A percentile compares a stretch with the other conserved stretches of the same genome.
Evolutionary conservation across 2,797 vertebrate species (phyloP).

Genomic region (Poecilia wingei): DNA sequence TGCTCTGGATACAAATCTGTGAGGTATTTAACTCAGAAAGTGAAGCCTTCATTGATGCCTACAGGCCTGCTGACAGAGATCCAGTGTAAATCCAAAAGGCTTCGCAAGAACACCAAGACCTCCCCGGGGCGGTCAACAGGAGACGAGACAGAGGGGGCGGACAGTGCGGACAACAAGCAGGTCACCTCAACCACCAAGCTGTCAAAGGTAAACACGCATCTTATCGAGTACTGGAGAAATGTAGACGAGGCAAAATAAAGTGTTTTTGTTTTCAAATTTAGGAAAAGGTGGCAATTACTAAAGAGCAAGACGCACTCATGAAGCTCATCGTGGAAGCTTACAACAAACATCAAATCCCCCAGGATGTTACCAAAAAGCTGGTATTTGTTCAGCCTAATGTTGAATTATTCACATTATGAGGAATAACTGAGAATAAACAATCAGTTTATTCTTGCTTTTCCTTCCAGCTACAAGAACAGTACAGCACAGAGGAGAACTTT

Average conservation of each 20-base stretch:
- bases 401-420: background rate
- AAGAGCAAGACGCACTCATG: constrained; percentile 88
- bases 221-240: background rate
- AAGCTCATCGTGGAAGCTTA: constrained; percentile 91
- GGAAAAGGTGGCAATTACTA: constrained; percentile 91
- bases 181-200: constrained; percentile 92
- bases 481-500: constrained; percentile 94
- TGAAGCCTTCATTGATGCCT: constrained; percentile 32
- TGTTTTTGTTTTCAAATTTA: constrained; percentile 65
- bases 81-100: constrained; percentile 97
- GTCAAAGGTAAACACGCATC: constrained; percentile 67
- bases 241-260: background rate
- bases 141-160: constrained; percentile 84
- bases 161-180: constrained; percentile 87
- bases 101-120: constrained; percentile 90
- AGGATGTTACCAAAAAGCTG: constrained; percentile 92
- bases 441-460: constrained; percentile 18
- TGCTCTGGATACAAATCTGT: constrained; percentile 20
- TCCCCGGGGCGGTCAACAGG: constrained; percentile 76
- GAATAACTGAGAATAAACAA: background rate
- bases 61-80: constrained; percentile 98
- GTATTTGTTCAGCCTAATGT: constrained; percentile 70
- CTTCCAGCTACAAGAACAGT: constrained; percentile 91
- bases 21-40: constrained; percentile 38
- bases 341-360: constrained; percentile 92